Evolutionary conservation across 2,113 vertebrate species (phyloP).

Genomic region (Ciconia boyciana): DNA sequence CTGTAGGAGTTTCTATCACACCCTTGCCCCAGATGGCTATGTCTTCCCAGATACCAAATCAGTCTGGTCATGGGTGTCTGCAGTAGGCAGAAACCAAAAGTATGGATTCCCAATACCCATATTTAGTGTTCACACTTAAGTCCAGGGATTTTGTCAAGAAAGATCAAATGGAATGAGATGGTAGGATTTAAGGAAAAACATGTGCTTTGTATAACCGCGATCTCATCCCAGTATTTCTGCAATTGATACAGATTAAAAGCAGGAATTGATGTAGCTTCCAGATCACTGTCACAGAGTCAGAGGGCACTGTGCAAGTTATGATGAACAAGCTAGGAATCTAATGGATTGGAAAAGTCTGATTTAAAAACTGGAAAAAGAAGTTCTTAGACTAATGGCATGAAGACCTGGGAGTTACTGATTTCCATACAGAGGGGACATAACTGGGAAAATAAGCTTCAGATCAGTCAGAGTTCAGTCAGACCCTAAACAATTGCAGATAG

Average conservation of each 20-base stretch:
- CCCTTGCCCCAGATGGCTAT: background rate
- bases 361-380: background rate
- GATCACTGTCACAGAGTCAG: background rate
- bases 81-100: background rate
- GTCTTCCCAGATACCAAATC: background rate
- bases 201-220: rapidly evolving
- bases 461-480: background rate
- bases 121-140: background rate
- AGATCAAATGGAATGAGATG: background rate
- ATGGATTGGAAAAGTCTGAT: background rate
- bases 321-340: background rate
- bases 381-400: background rate
- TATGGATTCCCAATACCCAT: background rate
- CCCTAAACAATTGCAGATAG: background rate
- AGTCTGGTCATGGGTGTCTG: background rate
- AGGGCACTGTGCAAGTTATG: background rate
- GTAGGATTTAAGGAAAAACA: background rate
- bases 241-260: background rate
- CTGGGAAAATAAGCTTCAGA: background rate
- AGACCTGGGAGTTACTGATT: background rate
- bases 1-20: background rate
- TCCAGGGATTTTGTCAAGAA: background rate
- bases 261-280: background rate
- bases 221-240: background rate
- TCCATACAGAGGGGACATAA: background rate